A percentile compares a stretch with the other conserved stretches of the same genome.
Conservation (phyloP, 1,140 invertebrate genomes). For the Drosophila athabasca region DNA sequence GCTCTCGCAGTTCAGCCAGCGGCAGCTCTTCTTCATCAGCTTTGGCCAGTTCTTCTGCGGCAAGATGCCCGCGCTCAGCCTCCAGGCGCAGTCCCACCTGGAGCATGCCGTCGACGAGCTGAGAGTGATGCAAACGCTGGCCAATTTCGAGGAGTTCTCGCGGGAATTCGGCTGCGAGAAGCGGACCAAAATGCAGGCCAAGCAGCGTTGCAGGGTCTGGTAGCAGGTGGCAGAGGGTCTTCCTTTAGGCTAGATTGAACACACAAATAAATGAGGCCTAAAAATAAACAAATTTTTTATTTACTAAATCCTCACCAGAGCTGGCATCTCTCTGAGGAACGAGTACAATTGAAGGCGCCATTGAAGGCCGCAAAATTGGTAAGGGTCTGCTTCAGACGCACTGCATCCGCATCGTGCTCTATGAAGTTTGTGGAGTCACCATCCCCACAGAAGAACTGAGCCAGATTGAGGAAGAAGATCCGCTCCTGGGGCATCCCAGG, state of each 20-base stretch:
- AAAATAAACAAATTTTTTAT: conserved; percentile 1
- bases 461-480: conserved; percentile 68
- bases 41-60: conserved; percentile 95
- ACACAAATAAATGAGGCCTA: not conserved
- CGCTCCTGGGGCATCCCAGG: conserved; percentile 24
- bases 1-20: conserved; percentile 87
- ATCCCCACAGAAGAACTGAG: conserved; percentile 69
- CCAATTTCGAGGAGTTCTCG: conserved; percentile 93
- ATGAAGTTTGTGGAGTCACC: conserved; percentile 8
- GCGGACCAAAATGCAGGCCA: conserved; percentile 92
- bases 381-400: conserved; percentile 55
- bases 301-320: conserved; percentile 45
- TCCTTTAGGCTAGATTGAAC: not conserved
- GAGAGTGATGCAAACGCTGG: conserved; percentile 91
- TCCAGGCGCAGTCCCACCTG: conserved; percentile 88
- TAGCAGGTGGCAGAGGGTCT: conserved; percentile 68
- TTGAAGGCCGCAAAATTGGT: conserved; percentile 58
- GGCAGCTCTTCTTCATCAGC: conserved; percentile 92
- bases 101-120: conserved; percentile 93
- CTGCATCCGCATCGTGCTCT: conserved; percentile 52
- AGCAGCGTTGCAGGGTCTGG: conserved; percentile 93
- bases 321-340: conserved; percentile 40
- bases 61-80: conserved; percentile 90
- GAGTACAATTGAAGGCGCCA: conserved; percentile 5
- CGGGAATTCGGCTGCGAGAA: conserved; percentile 88